A percentile compares a stretch with the other conserved stretches of the same genome.
phyloP scores from a whole-genome alignment of 2,113 vertebrate species.

The Aphelocoma coerulescens region DNA sequence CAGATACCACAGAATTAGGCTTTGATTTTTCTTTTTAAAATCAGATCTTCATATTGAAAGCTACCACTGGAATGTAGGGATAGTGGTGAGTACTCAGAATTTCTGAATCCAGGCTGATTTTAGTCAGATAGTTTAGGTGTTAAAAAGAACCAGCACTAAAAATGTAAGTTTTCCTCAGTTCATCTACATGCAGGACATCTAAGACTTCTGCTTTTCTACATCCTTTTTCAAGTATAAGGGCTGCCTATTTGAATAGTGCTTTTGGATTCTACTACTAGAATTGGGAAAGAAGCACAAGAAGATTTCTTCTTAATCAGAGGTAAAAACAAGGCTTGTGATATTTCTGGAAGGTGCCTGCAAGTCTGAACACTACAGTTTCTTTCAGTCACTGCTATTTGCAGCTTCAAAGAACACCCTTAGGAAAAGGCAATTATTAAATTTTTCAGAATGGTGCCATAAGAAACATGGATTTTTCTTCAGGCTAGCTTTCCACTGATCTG shows the following conservation, averaged over 20 bases:
- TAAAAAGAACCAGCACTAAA: neutral
- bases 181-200: neutral
- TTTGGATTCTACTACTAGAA: neutral
- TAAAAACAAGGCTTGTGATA: neutral
- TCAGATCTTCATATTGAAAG: neutral
- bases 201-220: neutral
- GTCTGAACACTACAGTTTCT: neutral
- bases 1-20: neutral
- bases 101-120: neutral
- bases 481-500: neutral
- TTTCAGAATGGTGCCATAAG: neutral
- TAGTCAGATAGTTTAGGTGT: neutral
- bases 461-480: neutral
- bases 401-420: neutral
- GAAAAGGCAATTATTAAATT: slow-evolving; percentile 25
- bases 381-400: slow-evolving; percentile 9
- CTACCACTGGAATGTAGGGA: neutral
- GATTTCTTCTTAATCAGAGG: neutral
- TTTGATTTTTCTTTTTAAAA: neutral
- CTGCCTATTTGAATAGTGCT: neutral
- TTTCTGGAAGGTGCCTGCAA: neutral
- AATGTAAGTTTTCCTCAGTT: neutral
- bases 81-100: neutral
- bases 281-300: neutral
- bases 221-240: neutral